These are phyloP conservation scores for Antitype chi DNA, from an alignment of 2,888 invertebrate genomes.

Conservation along the genomic window DNA sequence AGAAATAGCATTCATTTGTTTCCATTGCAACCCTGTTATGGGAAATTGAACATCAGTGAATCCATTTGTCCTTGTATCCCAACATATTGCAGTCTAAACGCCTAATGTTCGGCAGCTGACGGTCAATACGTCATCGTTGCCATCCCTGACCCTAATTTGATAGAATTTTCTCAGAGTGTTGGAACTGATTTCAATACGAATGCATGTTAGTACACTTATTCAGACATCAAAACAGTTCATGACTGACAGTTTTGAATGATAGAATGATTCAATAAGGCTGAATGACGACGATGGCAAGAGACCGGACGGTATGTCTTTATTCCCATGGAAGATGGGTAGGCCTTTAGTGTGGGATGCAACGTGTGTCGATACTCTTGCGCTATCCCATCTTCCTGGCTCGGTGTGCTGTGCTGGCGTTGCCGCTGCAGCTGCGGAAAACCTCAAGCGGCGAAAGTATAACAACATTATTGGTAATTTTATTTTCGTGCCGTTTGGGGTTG, in stretches of 20 bases:
- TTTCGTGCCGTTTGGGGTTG: no score
- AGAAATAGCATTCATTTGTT: slow-evolving; percentile 3
- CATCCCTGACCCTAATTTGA: slow-evolving; percentile 26
- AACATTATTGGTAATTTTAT: no score
- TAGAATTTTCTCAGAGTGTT: slow-evolving; percentile 16
- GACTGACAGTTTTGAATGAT: slow-evolving; percentile 11
- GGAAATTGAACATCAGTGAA: slow-evolving; percentile 27
- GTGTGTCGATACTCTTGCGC: no score
- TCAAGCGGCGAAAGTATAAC: no score
- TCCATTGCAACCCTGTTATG: neutral
- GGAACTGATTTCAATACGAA: slow-evolving; percentile 37
- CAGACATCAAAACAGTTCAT: slow-evolving; percentile 15
- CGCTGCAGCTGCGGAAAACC: no score
- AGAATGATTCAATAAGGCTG: neutral
- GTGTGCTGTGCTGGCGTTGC: no score
- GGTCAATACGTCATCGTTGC: slow-evolving; percentile 18
- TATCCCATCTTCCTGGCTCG: no score
- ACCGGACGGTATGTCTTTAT: no score
- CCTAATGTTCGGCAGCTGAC: slow-evolving; percentile 4
- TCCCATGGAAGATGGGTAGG: no score
- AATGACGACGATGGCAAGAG: no score
- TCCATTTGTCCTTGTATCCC: slow-evolving; percentile 19
- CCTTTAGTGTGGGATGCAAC: no score
- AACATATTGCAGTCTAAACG: slow-evolving; percentile 6
- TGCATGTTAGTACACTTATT: slow-evolving; percentile 9